Evolutionary conservation across 2,113 vertebrate species (phyloP).

Genomic region (Tragelaphus strepsiceros): DNA sequence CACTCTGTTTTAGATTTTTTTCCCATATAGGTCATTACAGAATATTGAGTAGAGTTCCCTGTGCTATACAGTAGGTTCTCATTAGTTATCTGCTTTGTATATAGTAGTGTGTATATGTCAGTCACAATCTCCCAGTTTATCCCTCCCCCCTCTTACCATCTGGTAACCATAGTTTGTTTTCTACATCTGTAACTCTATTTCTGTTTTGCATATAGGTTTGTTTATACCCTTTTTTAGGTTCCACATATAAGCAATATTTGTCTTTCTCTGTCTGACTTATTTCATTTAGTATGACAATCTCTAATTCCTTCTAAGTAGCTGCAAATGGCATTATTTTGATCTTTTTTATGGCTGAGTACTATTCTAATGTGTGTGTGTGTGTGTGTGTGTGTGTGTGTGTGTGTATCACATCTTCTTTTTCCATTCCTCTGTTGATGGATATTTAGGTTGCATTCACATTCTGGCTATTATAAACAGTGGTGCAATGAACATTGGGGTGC

Average conservation of each 20-base stretch:
- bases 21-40: background rate
- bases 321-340: background rate
- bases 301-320: background rate
- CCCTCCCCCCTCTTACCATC: background rate
- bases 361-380: background rate
- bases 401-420: background rate
- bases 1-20: background rate
- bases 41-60: background rate
- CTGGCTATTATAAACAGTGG: background rate
- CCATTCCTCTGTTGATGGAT: background rate
- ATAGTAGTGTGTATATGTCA: background rate
- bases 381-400: no score
- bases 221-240: background rate
- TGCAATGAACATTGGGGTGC: background rate
- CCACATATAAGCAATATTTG: background rate
- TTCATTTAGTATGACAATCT: background rate
- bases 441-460: background rate
- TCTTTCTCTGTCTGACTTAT: background rate
- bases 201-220: background rate
- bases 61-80: background rate
- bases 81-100: background rate
- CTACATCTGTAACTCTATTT: background rate
- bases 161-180: background rate
- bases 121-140: background rate
- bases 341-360: background rate